Conservation (phyloP, 2,113 vertebrate species). For the Cololabis saira region DNA sequence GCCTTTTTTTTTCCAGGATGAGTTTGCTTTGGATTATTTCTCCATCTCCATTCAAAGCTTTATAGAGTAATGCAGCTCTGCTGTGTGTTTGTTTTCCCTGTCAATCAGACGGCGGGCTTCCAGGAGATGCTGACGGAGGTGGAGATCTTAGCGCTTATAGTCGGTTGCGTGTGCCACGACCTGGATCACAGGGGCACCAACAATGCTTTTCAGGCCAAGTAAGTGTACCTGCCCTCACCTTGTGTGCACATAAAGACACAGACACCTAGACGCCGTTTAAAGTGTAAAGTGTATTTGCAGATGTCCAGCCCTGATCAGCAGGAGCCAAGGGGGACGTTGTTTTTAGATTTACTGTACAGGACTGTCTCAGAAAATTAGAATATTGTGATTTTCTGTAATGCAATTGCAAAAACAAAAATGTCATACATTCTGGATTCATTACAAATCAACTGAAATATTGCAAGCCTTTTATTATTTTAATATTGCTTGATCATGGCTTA, state of each 20-base stretch:
- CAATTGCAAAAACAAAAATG: too few species aligned
- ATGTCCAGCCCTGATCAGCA: slow-evolving; percentile 40
- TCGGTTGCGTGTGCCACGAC: slow-evolving; percentile 98
- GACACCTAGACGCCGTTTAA: slow-evolving; percentile 38
- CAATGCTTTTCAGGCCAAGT: slow-evolving; percentile 99
- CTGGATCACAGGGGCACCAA: slow-evolving; percentile 99
- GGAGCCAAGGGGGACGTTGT: slow-evolving; percentile 57
- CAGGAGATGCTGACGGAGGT: slow-evolving; percentile 95
- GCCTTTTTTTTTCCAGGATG: slow-evolving; percentile 38
- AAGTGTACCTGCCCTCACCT: slow-evolving; percentile 68
- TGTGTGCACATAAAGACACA: background rate
- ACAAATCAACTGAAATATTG: too few species aligned
- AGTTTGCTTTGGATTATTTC: slow-evolving; percentile 32
- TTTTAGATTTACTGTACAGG: too few species aligned
- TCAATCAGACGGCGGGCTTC: slow-evolving; percentile 89
- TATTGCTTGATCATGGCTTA: too few species aligned
- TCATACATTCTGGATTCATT: too few species aligned
- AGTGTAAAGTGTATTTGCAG: too few species aligned
- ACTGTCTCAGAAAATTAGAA: too few species aligned
- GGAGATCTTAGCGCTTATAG: slow-evolving; percentile 97
- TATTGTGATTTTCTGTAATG: too few species aligned
- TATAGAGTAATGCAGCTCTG: slow-evolving; percentile 7
- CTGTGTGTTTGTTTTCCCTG: slow-evolving; percentile 33
- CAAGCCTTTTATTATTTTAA: too few species aligned
- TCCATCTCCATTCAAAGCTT: slow-evolving; percentile 47